These are phyloP conservation scores for Caenorhabditis auriculariae DNA, from an alignment of 2,888 invertebrate genomes.

Conservation along the genomic window DNA sequence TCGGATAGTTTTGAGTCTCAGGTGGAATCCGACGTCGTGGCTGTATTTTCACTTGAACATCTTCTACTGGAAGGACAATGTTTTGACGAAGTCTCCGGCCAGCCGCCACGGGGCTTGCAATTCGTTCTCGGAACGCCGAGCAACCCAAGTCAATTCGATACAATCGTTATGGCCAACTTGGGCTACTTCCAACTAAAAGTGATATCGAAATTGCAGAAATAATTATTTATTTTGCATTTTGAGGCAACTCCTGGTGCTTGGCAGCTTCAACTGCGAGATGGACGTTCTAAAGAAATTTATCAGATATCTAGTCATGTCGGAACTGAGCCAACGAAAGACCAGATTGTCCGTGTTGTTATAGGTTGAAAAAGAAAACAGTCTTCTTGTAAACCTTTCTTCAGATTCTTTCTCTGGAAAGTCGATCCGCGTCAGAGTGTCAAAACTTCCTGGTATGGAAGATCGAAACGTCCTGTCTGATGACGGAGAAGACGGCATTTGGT, in stretches of 20 bases:
- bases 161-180: slow-evolving; percentile 99
- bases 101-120: slow-evolving; percentile 95
- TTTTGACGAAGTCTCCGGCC: slow-evolving; percentile 80
- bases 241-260: slow-evolving; percentile 92
- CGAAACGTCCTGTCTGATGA: slow-evolving; percentile 81
- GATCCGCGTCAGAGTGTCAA: slow-evolving; percentile 72
- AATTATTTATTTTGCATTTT: background rate
- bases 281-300: slow-evolving; percentile 90
- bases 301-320: slow-evolving; percentile 71
- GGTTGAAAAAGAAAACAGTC: background rate
- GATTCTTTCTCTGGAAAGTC: slow-evolving; percentile 59
- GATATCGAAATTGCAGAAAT: background rate
- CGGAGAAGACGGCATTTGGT: slow-evolving; percentile 73
- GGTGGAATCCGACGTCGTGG: slow-evolving; percentile 68
- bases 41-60: slow-evolving; percentile 93
- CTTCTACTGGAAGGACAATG: slow-evolving; percentile 92
- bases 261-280: slow-evolving; percentile 84
- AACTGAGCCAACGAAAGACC: slow-evolving; percentile 44
- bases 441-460: slow-evolving; percentile 83
- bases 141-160: slow-evolving; percentile 76
- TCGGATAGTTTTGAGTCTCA: slow-evolving; percentile 26
- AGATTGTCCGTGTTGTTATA: slow-evolving; percentile 26
- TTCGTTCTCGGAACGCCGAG: slow-evolving; percentile 81
- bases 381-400: slow-evolving; percentile 7
- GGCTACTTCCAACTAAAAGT: slow-evolving; percentile 87